Percentiles rank a stretch among this genome's conserved stretches.
Evolutionary conservation across 2,888 invertebrate genomes (phyloP).

Genomic region (Latheticus oryzae): DNA sequence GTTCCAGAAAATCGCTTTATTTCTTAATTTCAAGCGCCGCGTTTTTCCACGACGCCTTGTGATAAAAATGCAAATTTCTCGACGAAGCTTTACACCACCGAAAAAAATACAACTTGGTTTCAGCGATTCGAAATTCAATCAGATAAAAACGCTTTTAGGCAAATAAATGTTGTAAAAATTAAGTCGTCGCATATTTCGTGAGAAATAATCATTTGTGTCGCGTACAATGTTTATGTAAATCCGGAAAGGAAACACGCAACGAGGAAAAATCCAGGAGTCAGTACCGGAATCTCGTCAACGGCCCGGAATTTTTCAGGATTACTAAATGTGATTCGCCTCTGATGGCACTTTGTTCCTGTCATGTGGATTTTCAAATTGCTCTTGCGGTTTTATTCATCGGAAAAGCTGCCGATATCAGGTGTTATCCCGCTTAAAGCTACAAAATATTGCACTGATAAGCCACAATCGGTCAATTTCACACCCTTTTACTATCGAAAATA

Average conservation of each 20-base stretch:
- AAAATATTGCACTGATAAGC: slow-evolving; percentile 3
- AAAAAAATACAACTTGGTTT: slow-evolving; percentile 30
- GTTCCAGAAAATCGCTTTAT: slow-evolving; percentile 37
- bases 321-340: too few relatives aligned
- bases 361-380: slow-evolving; percentile 12
- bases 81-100: slow-evolving; percentile 23
- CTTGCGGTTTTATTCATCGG: slow-evolving; percentile 10
- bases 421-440: slow-evolving; percentile 4
- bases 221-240: slow-evolving; percentile 49
- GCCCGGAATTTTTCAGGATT: too few relatives aligned
- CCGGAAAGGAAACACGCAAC: too few relatives aligned
- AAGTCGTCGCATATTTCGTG: slow-evolving; percentile 51
- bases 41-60: slow-evolving; percentile 25
- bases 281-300: too few relatives aligned
- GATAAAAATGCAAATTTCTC: slow-evolving; percentile 42
- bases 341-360: slow-evolving; percentile 2
- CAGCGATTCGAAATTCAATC: slow-evolving; percentile 43
- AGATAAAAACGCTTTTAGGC: slow-evolving; percentile 48
- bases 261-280: too few relatives aligned
- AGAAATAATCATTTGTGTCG: slow-evolving; percentile 52
- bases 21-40: slow-evolving; percentile 40
- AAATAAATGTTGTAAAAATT: slow-evolving; percentile 50
- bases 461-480: slow-evolving; percentile 19
- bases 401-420: slow-evolving; percentile 31
- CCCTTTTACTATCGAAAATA: too few relatives aligned